These are phyloP conservation scores for Apostichopus parvimensis DNA, from an alignment of 35 echinoderm and acorn worm genomes.

Conservation along the genomic window DNA sequence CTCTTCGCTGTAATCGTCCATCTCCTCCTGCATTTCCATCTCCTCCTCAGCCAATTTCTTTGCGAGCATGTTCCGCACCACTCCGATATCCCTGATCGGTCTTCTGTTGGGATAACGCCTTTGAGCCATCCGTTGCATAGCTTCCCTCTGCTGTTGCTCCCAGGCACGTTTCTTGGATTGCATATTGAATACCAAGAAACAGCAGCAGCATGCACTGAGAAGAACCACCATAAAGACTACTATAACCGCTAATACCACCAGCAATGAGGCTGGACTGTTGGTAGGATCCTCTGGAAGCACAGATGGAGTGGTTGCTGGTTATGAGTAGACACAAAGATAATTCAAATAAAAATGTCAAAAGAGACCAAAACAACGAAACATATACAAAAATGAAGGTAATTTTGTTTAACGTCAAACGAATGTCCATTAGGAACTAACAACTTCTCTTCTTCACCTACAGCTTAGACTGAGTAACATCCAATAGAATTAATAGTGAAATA, in stretches of 20 bases:
- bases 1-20: constrained; percentile 21
- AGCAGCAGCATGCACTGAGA: constrained; percentile 6
- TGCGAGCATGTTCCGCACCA: constrained; percentile 29
- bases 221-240: background rate
- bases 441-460: no score
- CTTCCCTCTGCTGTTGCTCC: constrained; percentile 13
- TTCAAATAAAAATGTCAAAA: no score
- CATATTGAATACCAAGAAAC: constrained; percentile 2
- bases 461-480: no score
- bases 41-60: constrained; percentile 8
- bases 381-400: no score
- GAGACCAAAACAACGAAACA: no score
- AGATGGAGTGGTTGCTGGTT: background rate
- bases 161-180: background rate
- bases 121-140: background rate
- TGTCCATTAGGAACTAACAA: no score
- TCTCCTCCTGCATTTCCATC: no score
- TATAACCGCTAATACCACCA: background rate
- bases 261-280: background rate
- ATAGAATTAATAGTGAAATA: no score
- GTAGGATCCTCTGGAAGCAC: background rate
- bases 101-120: background rate
- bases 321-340: no score
- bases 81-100: background rate
- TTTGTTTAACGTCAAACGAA: no score